Base-by-base conservation (phyloP, 2,888 invertebrate species). In the Caenorhabditis wallacei region DNA sequence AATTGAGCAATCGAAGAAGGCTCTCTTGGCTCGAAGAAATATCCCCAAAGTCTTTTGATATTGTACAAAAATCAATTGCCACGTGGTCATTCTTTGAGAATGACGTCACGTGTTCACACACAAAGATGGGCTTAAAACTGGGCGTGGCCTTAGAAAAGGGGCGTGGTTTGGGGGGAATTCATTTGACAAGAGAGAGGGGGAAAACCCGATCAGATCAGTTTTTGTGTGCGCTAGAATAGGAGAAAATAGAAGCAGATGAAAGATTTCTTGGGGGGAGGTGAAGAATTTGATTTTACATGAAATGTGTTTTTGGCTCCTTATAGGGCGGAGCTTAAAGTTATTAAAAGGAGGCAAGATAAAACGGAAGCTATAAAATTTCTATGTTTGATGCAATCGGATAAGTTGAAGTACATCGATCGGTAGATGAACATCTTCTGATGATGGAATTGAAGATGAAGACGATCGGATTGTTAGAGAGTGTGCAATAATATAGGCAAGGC, bases 391-490 rank as follows among this genome's bases (percentile, higher is more conserved):
- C 18, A 80, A 64, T 1, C 80, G 64, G 24, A 82, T 61, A 16
- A 82, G 70, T 54, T 82, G 76, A 24, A 82, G 70, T 7, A 82
- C 72, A 1, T 66, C 5, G 7, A 71, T 16, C 22, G 82, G 82
- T 10, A 82, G 26, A 64, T 82, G 71, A 11, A 71, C 71, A 13
- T 82, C 82, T 78, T 82, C 82, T 10, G 53, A 18, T 20, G 78
- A 46, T 37, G 59, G 18, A 26, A 71, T 35, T 3, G 51, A n/a
- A 5, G 76, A 30, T 20, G 59, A 22, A 24, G 71, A 35, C 18
- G 71, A 10, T 7, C 68, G 53, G 10, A 82, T 22, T 20, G 71
- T 82, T 13, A 78, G 35, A n/a, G 82, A 76, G 18, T 71, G 68
- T 43, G 70, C 82, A 48, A 82, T 72, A 20, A 82, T 59, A 26